Conservation (phyloP, 1,140 invertebrate species). For the Euura saliciscinereae region DNA sequence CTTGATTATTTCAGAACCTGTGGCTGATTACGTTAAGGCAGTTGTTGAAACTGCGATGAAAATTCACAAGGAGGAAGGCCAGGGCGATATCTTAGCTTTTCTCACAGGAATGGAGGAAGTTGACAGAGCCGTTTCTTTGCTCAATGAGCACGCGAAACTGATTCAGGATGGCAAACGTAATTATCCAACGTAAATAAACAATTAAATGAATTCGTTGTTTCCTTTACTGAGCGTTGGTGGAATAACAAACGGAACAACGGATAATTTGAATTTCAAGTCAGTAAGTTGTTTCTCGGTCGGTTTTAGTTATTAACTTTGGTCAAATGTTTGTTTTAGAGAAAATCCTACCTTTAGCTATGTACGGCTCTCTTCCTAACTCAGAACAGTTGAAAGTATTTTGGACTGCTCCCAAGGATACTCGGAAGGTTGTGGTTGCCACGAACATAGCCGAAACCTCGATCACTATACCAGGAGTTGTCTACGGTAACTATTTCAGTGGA, state of each 20-base stretch:
- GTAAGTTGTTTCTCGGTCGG: too few species aligned
- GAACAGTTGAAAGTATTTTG: constrained; percentile 92
- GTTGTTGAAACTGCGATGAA: constrained; percentile 88
- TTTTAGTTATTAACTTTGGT: constrained; percentile 11
- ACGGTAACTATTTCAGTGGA: constrained; percentile 65
- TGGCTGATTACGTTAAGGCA: constrained; percentile 89
- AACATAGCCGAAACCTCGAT: constrained; percentile 98
- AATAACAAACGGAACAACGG: too few species aligned
- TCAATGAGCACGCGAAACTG: constrained; percentile 69
- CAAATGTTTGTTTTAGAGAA: constrained; percentile 58
- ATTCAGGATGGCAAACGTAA: constrained; percentile 60
- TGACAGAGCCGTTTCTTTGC: constrained; percentile 70
- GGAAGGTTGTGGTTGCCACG: constrained; percentile 95
- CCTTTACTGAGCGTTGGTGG: too few species aligned
- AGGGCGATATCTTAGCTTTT: constrained; percentile 92
- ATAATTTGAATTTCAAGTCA: too few species aligned
- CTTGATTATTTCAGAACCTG: constrained; percentile 69
- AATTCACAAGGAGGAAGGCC: constrained; percentile 82
- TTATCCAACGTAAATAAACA: constrained; percentile 29
- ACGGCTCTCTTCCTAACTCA: constrained; percentile 83
- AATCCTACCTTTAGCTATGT: constrained; percentile 87
- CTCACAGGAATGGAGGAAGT: constrained; percentile 95
- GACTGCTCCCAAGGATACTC: constrained; percentile 70
- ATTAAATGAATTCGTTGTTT: too few species aligned
- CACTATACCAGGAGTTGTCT: constrained; percentile 84